Evolutionary conservation across 1,140 invertebrate genomes (phyloP).

Genomic region (Drosophila nigrodunni): DNA sequence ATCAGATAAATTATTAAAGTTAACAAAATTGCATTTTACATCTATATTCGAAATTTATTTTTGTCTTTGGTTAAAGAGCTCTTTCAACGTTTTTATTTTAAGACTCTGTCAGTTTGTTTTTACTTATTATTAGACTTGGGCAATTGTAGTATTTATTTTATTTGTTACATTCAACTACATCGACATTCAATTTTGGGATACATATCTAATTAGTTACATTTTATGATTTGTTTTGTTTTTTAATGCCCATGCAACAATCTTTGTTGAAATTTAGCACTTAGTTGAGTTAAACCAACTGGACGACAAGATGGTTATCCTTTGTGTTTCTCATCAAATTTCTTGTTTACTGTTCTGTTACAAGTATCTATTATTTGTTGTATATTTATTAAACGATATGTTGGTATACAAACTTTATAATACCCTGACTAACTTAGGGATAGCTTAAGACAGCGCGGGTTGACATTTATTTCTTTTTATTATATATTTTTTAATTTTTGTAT

Average conservation of each 20-base stretch:
- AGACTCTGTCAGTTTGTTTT: constrained; percentile 36
- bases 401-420: constrained; percentile 80
- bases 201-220: constrained; percentile 67
- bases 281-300: constrained; percentile 35
- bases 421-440: constrained; percentile 70
- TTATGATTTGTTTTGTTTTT: constrained; percentile 21
- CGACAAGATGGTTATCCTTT: constrained; percentile 20
- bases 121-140: constrained; percentile 36
- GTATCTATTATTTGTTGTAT: constrained; percentile 61
- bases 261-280: constrained; percentile 20
- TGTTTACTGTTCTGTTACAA: constrained; percentile 29
- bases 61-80: constrained; percentile 10
- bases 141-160: constrained; percentile 25
- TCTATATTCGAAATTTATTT: constrained; percentile 15
- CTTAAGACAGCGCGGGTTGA: constrained; percentile 48
- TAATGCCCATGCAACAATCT: constrained; percentile 20
- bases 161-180: constrained; percentile 54
- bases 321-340: constrained; percentile 16
- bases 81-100: constrained; percentile 37
- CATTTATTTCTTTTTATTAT: constrained; percentile 10
- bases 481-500: neutral
- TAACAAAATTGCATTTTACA: constrained; percentile 22
- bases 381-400: constrained; percentile 81
- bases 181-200: constrained; percentile 51
- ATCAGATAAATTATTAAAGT: constrained; percentile 10